Base-by-base conservation (phyloP, 2,113 vertebrate genomes). In the Taurulus bubalis region DNA sequence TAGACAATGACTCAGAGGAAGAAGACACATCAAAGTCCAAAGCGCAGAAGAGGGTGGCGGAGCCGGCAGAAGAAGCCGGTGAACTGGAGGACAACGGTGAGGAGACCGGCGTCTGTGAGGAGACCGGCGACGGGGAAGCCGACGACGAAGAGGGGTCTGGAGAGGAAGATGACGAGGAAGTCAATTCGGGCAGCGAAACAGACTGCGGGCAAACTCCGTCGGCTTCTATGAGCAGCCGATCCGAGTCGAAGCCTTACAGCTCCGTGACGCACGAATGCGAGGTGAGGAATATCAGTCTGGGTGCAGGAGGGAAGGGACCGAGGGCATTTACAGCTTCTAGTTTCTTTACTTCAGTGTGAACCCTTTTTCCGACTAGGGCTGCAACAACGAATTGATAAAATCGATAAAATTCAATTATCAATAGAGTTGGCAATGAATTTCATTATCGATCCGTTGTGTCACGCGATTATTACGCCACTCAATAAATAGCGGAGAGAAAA, bases 201-300 rank as follows among this genome's bases (percentile, higher is more conserved):
- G 95, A 93, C 0, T 92, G 88, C 2, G 94, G 93, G 10, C 90
- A 93, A 75, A 82, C 92, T 63, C 96, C 92, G 28, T 94, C 94
- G 0, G 88, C 94, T 0, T 94, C 94, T 0, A 96, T 96, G 69
- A 95, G 95, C 2, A 96, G 95, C 90, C 94, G 98, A 32, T 97
- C 95, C 0, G 98, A 99, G 89, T 98, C 98, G 0, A 97, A 97
- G 83, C 95, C 96, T 7, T 99, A 99, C 0, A 96, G 98, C 88
- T 98, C 98, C 0, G 91, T 98, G 91, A 99, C 96, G 0, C 98
- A 99, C 94, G 97, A 97, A 92, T 99, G 98, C 0, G 96, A 97
- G 97, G 98, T 99, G 89, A 95, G 95, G 63, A 64, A 64, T 40
- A 7, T 49, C 9, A 6, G 56, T 5, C 8, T 40, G 26, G 36